Base-by-base conservation (phyloP, 37 sponge, comb jelly and placozoan genomes). In the Cliona cf. orientalis region DNA sequence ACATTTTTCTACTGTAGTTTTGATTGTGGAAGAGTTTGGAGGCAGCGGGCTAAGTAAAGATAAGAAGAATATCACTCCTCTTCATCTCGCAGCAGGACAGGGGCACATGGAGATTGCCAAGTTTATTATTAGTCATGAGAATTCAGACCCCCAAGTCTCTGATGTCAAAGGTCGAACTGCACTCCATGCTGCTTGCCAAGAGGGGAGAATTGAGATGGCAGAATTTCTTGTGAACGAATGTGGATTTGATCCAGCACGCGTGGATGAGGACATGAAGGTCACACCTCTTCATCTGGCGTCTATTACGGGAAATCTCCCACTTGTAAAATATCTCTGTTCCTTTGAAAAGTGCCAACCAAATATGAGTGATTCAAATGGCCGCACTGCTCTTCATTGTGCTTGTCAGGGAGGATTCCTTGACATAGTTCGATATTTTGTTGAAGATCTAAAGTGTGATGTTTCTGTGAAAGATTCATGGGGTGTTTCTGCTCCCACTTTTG, bases 211-310 rank as follows among this genome's bases (percentile, higher is more conserved):
- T 33, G 69, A 88, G 1, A 75, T 85, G 1, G 83, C 86, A 32
- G 61, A 82, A 76, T 72, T 29, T 42, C 41, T 86, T 35, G 72
- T 79, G 0, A 32, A 23, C 29, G 37, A 66, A 32, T 73, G 57
- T 31, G 22, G 34, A 1, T 75, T 42, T 66, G 31, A 65, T 34
- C 44, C 44, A 26, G 23, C n/a, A 7, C 22, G 39, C 19, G 80
- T 31, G 2, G 55, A 79, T 19, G 35, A 40, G 12, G 14, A 59
- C 3, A 61, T 19, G 0, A 66, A 46, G 9, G 56, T 72, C 38
- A 90, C 93, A 26, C 83, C 86, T 28, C 39, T 95, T 14, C 90
- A 89, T 36, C 59, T 82, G 1, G 96, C 96, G 1, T 80, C 73
- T 36, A 49, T 79, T 31, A 79, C 41, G 41, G 88, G 88, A 6